A percentile compares a stretch with the other conserved stretches of the same genome.
These are phyloP conservation scores for Heptranchias perlo DNA, from an alignment of 2,113 vertebrate species.

Conservation along the genomic window DNA sequence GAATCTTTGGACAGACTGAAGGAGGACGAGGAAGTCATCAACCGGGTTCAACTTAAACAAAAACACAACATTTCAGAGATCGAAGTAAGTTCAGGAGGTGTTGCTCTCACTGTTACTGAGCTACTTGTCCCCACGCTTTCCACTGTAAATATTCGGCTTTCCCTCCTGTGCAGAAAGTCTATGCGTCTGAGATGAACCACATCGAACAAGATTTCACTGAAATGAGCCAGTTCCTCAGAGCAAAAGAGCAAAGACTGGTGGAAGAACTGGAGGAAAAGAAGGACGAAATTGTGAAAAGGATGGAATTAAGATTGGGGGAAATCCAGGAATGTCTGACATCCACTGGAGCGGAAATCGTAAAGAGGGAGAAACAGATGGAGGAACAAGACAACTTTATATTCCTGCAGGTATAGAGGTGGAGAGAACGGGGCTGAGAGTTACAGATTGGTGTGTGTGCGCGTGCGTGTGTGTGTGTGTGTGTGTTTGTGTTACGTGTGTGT, in stretches of 20 bases:
- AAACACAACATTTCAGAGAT: background rate
- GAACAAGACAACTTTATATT: background rate
- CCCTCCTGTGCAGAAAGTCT: background rate
- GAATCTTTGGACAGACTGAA: background rate
- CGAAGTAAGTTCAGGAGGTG: background rate
- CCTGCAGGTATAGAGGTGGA: background rate
- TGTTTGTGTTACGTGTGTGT: too few relatives aligned
- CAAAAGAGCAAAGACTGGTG: background rate
- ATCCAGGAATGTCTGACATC: background rate
- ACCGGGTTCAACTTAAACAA: background rate
- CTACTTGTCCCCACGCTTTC: background rate
- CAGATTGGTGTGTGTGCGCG: too few relatives aligned
- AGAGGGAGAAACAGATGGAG: background rate
- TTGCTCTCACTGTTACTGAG: background rate
- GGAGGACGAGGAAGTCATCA: background rate
- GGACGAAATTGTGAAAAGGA: background rate
- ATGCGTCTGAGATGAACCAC: background rate
- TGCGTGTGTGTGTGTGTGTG: background rate
- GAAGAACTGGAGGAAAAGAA: background rate
- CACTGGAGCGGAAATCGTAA: background rate
- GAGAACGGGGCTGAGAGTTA: background rate
- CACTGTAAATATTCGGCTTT: background rate
- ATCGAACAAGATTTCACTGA: background rate
- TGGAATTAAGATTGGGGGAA: background rate
- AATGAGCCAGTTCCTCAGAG: background rate